A percentile compares a stretch with the other conserved stretches of the same genome.
Evolutionary conservation across 2,888 invertebrate genomes (phyloP).

Genomic region (Scaptomyza cyrtandrae): DNA sequence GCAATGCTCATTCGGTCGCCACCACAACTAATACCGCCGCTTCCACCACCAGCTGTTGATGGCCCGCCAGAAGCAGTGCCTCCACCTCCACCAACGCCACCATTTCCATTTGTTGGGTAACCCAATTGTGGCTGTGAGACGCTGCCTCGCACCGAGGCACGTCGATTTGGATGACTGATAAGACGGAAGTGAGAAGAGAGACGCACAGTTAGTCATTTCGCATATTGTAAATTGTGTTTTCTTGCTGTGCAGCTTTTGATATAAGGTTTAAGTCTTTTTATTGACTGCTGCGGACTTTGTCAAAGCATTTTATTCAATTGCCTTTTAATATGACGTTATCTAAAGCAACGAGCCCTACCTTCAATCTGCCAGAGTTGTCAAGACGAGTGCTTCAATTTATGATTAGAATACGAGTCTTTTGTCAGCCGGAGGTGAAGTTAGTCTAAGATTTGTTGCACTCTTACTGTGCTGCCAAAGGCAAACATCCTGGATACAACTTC

Average conservation of each 20-base stretch:
- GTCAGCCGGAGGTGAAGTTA: not conserved
- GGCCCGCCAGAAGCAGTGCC: not conserved
- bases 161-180: conserved; percentile 80
- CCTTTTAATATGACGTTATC: conserved; percentile 60
- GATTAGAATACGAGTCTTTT: not conserved
- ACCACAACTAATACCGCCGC: conserved; percentile 18
- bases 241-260: too few relatives aligned
- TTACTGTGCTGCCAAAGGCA: too few relatives aligned
- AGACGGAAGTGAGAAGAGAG: not conserved
- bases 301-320: conserved; percentile 70
- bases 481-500: too few relatives aligned
- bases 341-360: not conserved
- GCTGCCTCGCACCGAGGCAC: conserved; percentile 79
- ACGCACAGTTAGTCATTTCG: conserved; percentile 6
- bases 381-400: conserved; percentile 33
- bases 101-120: conserved; percentile 86
- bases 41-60: conserved; percentile 7
- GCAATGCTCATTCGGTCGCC: conserved; percentile 30
- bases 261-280: conserved; percentile 65
- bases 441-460: not conserved
- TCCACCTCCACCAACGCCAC: conserved; percentile 6
- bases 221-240: conserved; percentile 56
- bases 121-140: conserved; percentile 82
- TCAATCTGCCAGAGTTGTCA: conserved; percentile 29
- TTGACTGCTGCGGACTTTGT: conserved; percentile 36